These are phyloP conservation scores for Altica lythri DNA, from an alignment of 2,888 invertebrate genomes.

Conservation along the genomic window DNA sequence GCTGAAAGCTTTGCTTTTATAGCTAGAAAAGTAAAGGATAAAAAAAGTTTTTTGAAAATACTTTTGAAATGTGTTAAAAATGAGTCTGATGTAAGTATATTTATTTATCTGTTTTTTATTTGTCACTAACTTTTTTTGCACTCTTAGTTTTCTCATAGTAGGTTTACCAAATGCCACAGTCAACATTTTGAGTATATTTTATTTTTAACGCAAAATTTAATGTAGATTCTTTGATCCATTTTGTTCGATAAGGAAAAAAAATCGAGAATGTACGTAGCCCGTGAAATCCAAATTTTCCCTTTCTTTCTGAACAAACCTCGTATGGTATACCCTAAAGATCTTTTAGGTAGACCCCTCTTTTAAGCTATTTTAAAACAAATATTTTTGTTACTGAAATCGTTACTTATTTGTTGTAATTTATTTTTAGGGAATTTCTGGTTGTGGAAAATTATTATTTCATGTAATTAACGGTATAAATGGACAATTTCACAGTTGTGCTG, in stretches of 20 bases:
- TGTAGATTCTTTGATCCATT: too few relatives aligned
- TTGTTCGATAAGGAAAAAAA: too few relatives aligned
- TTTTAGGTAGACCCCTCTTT: too few relatives aligned
- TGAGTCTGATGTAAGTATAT: constrained; percentile 68
- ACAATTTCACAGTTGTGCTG: constrained; percentile 84
- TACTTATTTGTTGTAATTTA: constrained; percentile 4
- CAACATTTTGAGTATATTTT: too few relatives aligned
- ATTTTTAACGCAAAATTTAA: too few relatives aligned
- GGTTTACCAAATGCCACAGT: too few relatives aligned
- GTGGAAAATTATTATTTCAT: constrained; percentile 87
- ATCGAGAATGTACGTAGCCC: too few relatives aligned
- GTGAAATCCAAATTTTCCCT: too few relatives aligned
- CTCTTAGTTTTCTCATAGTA: too few relatives aligned
- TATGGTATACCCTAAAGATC: neutral
- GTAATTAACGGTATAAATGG: constrained; percentile 81
- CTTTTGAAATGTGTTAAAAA: constrained; percentile 70
- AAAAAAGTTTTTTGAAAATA: constrained; percentile 71
- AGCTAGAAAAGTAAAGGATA: constrained; percentile 84
- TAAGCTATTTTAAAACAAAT: too few relatives aligned
- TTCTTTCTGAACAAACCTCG: too few relatives aligned
- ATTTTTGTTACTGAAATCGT: neutral
- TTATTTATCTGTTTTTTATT: neutral
- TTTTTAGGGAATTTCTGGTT: constrained; percentile 74
- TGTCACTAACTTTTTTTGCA: neutral
- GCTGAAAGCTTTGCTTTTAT: constrained; percentile 96